Conservation (phyloP, 2,797 vertebrate species). For the Lagorchestes hirsutus region DNA sequence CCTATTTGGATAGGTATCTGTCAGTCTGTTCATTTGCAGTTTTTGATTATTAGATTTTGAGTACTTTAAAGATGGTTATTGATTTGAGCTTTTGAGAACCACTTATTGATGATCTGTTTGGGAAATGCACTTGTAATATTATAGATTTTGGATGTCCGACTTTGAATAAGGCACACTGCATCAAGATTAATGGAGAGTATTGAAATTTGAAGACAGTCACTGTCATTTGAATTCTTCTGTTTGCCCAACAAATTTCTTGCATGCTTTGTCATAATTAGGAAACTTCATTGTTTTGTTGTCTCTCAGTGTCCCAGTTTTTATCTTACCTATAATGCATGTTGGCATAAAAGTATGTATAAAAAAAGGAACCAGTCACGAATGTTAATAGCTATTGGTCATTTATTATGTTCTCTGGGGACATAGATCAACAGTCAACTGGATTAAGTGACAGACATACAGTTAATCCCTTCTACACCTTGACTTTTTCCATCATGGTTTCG, state of each 20-base stretch:
- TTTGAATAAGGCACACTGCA: background rate
- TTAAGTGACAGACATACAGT: background rate
- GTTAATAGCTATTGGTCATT: background rate
- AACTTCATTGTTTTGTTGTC: background rate
- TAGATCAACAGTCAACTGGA: background rate
- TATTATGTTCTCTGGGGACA: background rate
- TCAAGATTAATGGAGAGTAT: background rate
- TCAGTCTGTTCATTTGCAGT: background rate
- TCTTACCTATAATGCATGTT: background rate
- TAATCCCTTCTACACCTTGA: background rate
- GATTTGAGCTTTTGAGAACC: constrained; percentile 1
- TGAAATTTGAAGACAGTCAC: background rate
- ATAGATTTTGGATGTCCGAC: background rate
- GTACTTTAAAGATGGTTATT: background rate
- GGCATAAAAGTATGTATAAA: background rate
- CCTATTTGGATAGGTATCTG: background rate
- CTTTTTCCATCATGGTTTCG: too few relatives aligned
- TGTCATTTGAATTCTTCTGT: background rate
- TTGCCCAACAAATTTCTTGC: background rate
- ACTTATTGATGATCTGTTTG: background rate
- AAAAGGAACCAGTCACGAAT: background rate
- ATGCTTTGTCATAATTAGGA: background rate
- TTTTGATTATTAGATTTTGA: background rate
- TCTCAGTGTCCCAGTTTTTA: background rate
- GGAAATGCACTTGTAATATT: background rate